These are phyloP conservation scores for Tupaia chinensis DNA, from an alignment of 2,113 vertebrate genomes.

Conservation along the genomic window DNA sequence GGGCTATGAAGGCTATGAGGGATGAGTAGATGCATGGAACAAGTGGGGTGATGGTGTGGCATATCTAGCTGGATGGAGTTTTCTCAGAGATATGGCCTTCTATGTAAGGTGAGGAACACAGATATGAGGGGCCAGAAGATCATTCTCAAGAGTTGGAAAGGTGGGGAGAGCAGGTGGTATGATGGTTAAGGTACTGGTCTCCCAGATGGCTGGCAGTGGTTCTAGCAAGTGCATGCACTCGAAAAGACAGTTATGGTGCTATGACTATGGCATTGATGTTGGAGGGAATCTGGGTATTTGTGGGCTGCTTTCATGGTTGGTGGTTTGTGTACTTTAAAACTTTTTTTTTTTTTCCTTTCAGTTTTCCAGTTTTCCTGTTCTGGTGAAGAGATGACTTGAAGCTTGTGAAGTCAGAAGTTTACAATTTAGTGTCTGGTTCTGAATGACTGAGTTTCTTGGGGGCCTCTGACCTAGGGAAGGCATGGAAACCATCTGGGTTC, in stretches of 20 bases:
- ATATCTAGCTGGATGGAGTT: background rate
- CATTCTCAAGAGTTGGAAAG: background rate
- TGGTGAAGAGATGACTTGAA: background rate
- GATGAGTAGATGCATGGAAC: background rate
- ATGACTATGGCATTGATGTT: background rate
- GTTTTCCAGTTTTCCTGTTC: background rate
- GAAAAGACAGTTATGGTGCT: background rate
- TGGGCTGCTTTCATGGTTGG: background rate
- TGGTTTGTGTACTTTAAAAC: background rate
- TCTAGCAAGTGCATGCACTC: too few relatives aligned
- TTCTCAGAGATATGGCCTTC: background rate
- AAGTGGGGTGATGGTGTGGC: background rate
- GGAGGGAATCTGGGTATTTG: background rate
- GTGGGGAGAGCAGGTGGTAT: too few relatives aligned
- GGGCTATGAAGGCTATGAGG: background rate
- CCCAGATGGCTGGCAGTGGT: too few relatives aligned
- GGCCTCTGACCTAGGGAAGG: too few relatives aligned
- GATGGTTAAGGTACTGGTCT: too few relatives aligned
- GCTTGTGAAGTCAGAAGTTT: background rate
- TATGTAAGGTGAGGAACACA: background rate
- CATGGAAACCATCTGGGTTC: background rate
- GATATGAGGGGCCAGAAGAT: background rate
- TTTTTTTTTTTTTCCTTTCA: background rate
- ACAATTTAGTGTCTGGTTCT: background rate
- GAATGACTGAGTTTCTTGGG: background rate